Evolutionary conservation across 2,113 vertebrate species (phyloP), one percentile per base, ranked within the genome.

Genomic region (Malurus elegans): DNA sequence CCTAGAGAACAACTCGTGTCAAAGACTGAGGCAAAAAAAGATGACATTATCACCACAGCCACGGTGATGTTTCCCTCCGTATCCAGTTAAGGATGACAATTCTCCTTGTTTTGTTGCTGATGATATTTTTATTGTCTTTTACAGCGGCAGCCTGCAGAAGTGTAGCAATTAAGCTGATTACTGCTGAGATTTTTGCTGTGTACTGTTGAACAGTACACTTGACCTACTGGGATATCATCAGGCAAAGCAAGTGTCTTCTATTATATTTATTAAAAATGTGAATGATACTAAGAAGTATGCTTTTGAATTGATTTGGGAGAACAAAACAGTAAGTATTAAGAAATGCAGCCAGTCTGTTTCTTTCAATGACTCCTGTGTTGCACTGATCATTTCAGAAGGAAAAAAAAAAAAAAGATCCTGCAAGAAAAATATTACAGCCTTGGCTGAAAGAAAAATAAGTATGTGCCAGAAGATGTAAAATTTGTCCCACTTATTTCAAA

Each of bases 221-320:
- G 76, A 84, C 48, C 48, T 91, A 53, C 81, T 73, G 72, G 61
- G 61, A 87, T 88, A 89, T 74, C 54, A 79, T 76, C 56, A 95
- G 81, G 34, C 17, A 89, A 90, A 88, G 40, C 65, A 95, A 95
- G 64, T 78, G 19, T 84, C 67, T 95, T 69, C 61, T 95, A 54
- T 34, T 40, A 71, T 86, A 71, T 83, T 96, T 97, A 94, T 96
- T 95, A 82, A 95, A 92, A 92, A 94, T 86, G 36, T 84, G 93
- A 97, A 95, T 94, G 44, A 47, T 64, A 36, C 56, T 94, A 61
- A 66, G 47, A 97, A 96, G 38, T 74, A 91, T 86, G 66, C 26
- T 93, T 58, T 93, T 94, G 92, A 94, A 96, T 74, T 95, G 64
- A 91, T 93, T 96, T 95, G 65, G 51, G 66, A 90, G 87, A 86